Conservation (phyloP, 2,113 vertebrate genomes). For the Rhinolophus sinicus region DNA sequence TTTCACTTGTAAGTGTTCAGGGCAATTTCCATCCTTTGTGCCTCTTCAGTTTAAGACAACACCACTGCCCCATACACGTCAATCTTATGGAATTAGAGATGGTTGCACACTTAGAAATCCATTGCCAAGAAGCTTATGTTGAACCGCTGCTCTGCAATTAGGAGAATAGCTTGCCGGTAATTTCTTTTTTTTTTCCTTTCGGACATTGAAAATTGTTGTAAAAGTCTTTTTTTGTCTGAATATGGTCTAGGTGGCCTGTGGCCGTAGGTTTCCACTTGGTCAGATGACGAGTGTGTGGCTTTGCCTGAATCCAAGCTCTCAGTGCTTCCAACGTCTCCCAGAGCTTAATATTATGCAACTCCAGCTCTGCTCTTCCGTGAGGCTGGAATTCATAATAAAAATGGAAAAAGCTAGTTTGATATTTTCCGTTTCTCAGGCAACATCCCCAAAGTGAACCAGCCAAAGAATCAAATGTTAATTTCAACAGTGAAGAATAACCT, state of each 20-base stretch:
- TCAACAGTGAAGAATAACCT: slow-evolving; percentile 47
- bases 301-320: slow-evolving; percentile 11
- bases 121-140: neutral
- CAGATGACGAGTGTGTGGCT: slow-evolving; percentile 32
- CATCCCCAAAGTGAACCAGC: neutral
- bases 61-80: neutral
- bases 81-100: slow-evolving; percentile 39
- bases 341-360: slow-evolving; percentile 47
- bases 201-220: slow-evolving; percentile 3
- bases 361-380: slow-evolving; percentile 14
- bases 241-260: neutral
- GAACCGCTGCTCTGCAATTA: neutral
- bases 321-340: neutral
- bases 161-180: neutral
- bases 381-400: slow-evolving; percentile 73
- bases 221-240: neutral
- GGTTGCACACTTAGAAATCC: slow-evolving; percentile 51
- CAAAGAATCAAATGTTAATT: slow-evolving; percentile 23
- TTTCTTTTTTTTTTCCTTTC: neutral
- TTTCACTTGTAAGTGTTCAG: slow-evolving; percentile 82
- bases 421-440: neutral
- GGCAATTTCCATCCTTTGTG: slow-evolving; percentile 64
- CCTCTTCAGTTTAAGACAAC: slow-evolving; percentile 39
- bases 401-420: slow-evolving; percentile 73
- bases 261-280: neutral